phyloP scores from a whole-genome alignment of 23 tunicate species.

The Styela plicata region DNA sequence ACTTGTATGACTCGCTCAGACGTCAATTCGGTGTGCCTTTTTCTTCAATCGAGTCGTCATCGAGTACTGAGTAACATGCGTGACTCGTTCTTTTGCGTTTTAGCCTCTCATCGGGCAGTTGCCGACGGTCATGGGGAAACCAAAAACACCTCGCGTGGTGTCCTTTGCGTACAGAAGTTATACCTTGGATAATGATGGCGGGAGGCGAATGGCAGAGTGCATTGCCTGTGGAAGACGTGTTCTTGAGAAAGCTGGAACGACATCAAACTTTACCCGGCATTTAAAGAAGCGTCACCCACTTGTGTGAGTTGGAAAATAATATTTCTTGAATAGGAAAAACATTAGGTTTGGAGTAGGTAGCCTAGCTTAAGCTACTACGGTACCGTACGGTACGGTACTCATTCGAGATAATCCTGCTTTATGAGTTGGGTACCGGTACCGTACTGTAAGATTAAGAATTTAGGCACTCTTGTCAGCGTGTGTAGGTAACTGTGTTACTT shows the following conservation, averaged over 20 bases:
- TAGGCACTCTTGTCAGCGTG: too few relatives aligned
- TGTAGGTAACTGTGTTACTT: too few relatives aligned
- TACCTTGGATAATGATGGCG: neutral
- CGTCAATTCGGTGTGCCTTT: slow-evolving; percentile 23
- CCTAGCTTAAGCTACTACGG: too few relatives aligned
- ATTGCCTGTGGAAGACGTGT: slow-evolving; percentile 5
- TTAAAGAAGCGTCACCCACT: slow-evolving; percentile 6
- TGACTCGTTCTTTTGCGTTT: slow-evolving; percentile 17
- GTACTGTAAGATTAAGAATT: too few relatives aligned
- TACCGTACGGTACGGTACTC: too few relatives aligned
- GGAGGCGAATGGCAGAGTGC: slow-evolving; percentile 1
- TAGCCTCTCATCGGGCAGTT: neutral
- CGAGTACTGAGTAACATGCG: too few relatives aligned
- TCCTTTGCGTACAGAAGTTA: neutral
- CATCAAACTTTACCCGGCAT: slow-evolving; percentile 18
- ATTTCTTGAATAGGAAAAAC: too few relatives aligned
- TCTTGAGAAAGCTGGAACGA: slow-evolving; percentile 12
- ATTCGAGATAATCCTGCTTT: too few relatives aligned
- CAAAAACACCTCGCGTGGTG: slow-evolving; percentile 5
- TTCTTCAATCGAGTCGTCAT: slow-evolving; percentile 5
- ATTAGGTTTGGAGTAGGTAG: too few relatives aligned
- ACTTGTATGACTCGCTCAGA: neutral
- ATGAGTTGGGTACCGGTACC: too few relatives aligned
- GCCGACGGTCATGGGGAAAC: neutral
- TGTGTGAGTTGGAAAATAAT: too few relatives aligned